Evolutionary conservation across 2,113 vertebrate species (phyloP), one percentile per base, ranked within the genome.

Genomic region (Cheilinus undulatus): DNA sequence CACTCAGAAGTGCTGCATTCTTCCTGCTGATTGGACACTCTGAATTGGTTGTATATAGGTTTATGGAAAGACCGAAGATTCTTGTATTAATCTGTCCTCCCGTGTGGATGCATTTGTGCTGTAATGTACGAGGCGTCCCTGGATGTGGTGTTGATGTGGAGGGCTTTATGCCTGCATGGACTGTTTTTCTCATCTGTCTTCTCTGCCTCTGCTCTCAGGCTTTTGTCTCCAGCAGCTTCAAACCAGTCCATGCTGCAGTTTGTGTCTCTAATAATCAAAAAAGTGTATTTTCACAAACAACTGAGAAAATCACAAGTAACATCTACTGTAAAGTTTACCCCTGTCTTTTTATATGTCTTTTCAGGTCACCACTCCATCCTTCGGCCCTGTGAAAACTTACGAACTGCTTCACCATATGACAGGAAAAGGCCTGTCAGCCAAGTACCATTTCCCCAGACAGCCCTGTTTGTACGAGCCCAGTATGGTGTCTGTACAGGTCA

Each of bases 401-500:
- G 95, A 95, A 75, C 92, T 98, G 28, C 96, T 99, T 87, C 98
- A 99, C 89, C 95, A 96, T 38, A 98, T 99, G 97, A 96, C 93
- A 26, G 97, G 96, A 7, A 98, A 95, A 90, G 98, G 98, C 51
- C 94, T 99, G 54, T 94, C 95, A 0, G 97, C 96, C 52, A 87
- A 93, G 57, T 98, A 98, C 87, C 92, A 91, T 76, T 99, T 99
- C 87, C 93, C 96, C 82, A 91, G 98, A 80, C 96, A 96, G 67
- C 91, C 94, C 1, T 94, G 95, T 76, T 89, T 96, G 90, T 97
- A 96, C 83, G 89, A 91, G 79, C 89, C 94, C 75, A 72, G 32
- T 45, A 97, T 97, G 96, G 94, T 99, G n/a, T 92, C 95, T 13
- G 94, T 99, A 3, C 95, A 97, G 87, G 77, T 99, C 80, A 96